Evolutionary conservation across 2,797 vertebrate species (phyloP).

Genomic region (Sebastes paucispinis): DNA sequence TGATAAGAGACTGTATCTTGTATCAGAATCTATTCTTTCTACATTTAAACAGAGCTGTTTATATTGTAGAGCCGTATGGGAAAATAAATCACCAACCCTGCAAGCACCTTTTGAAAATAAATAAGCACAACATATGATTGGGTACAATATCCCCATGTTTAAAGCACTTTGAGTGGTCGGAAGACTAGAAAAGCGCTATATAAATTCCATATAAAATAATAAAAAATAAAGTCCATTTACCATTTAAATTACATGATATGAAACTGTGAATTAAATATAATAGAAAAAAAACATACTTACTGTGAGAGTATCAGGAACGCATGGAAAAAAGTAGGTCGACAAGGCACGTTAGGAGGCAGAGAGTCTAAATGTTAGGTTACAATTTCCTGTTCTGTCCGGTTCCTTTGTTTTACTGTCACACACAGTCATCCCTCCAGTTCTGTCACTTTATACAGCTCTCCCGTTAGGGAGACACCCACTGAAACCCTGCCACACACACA

Average conservation of each 20-base stretch:
- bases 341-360: background rate
- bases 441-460: constrained; percentile 7
- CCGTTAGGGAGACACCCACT: background rate
- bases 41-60: background rate
- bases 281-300: background rate
- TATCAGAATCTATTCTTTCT: background rate
- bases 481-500: background rate
- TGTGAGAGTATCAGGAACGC: background rate
- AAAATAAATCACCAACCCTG: background rate
- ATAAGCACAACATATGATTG: background rate
- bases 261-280: background rate
- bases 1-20: background rate
- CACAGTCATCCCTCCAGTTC: constrained; percentile 27
- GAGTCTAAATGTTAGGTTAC: background rate
- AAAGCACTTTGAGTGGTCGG: too few relatives aligned
- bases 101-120: background rate
- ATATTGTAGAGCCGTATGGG: background rate
- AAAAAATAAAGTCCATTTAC: too few relatives aligned
- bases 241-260: background rate
- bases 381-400: background rate
- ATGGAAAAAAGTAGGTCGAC: background rate
- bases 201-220: too few relatives aligned
- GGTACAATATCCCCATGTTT: background rate
- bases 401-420: background rate
- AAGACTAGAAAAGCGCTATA: too few relatives aligned